phyloP scores from a whole-genome alignment of 2,113 vertebrate species.

The Brachyistius frenatus region DNA sequence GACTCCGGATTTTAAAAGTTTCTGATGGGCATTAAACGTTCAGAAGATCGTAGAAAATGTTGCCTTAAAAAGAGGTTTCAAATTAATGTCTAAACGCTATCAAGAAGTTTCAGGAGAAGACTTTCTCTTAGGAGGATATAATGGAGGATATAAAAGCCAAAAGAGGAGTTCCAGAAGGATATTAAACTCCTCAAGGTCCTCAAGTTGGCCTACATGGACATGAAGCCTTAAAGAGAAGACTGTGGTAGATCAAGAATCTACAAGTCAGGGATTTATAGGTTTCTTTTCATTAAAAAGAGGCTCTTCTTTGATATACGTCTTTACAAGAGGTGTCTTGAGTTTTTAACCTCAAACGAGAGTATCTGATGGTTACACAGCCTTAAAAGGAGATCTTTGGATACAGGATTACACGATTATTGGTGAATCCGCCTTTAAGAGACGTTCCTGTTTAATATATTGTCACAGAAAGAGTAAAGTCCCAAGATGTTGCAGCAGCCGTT shows the following conservation, averaged over 20 bases:
- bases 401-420: fast-evolving
- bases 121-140: too few relatives aligned
- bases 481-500: background rate
- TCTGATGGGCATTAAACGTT: too few relatives aligned
- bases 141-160: background rate
- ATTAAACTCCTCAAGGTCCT: background rate
- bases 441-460: background rate
- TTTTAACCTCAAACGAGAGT: background rate
- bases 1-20: too few relatives aligned
- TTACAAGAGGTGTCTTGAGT: background rate
- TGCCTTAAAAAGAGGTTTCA: too few relatives aligned
- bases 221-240: background rate
- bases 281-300: background rate
- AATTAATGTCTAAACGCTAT: too few relatives aligned
- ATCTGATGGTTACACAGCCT: background rate
- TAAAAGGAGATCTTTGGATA: background rate
- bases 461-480: background rate
- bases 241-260: background rate
- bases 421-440: background rate
- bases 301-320: too few relatives aligned
- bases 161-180: background rate
- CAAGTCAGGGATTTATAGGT: background rate
- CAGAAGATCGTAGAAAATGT: too few relatives aligned
- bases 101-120: too few relatives aligned
- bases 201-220: background rate